Conservation (phyloP, 2,113 vertebrate genomes). For the Fulmarus glacialis region DNA sequence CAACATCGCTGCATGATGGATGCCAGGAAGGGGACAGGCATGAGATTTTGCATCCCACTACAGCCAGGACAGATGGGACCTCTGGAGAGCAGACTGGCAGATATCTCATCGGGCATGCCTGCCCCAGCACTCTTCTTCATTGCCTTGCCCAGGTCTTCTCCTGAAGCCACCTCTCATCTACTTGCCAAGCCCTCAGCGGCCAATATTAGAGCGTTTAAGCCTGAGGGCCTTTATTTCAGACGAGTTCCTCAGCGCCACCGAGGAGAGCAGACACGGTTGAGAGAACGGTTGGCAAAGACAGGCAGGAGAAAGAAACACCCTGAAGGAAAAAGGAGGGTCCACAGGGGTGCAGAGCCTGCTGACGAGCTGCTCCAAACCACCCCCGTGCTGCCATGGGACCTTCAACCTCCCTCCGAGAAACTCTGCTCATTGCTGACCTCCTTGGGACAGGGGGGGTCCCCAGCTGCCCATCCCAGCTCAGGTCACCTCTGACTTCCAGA, state of each 20-base stretch:
- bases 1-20: not conserved
- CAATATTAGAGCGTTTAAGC: not conserved
- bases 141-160: not conserved
- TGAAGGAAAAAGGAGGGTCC: not conserved
- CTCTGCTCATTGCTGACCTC: not conserved
- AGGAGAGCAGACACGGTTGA: not conserved
- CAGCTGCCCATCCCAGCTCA: not conserved
- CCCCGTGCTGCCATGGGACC: not conserved
- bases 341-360: not conserved
- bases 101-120: not conserved
- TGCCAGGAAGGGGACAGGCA: not conserved
- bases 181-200: not conserved
- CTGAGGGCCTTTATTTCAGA: not conserved
- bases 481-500: not conserved
- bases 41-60: not conserved
- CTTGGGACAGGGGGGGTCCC: fast-evolving
- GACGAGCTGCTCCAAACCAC: not conserved
- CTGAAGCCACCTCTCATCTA: not conserved
- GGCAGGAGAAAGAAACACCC: not conserved
- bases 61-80: not conserved
- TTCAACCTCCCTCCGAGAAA: not conserved
- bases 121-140: not conserved
- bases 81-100: not conserved
- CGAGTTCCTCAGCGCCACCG: fast-evolving
- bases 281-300: not conserved